Base-by-base conservation (phyloP, 2,888 invertebrate genomes). In the Mesodorylaimus sp. region DNA sequence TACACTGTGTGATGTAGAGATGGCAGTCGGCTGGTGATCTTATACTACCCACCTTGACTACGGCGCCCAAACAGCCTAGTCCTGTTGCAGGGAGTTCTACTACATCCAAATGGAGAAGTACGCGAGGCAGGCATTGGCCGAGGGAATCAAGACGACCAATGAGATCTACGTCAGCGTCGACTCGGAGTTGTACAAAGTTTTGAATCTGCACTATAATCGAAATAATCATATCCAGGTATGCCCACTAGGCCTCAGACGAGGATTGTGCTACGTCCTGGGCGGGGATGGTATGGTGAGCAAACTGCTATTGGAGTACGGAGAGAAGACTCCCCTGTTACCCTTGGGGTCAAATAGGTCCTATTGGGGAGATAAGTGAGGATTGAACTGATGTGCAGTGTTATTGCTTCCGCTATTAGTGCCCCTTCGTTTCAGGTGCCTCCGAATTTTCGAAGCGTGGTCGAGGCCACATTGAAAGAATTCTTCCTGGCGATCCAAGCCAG, bases 31-130 rank as follows among this genome's bases (percentile, higher is more conserved):
- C n/a, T n/a, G n/a, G n/a, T n/a, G n/a, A n/a, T n/a, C n/a, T n/a
- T n/a, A n/a, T n/a, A n/a, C n/a, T n/a, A n/a, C n/a, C n/a, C n/a
- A n/a, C n/a, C n/a, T n/a, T n/a, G n/a, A n/a, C n/a, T n/a, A n/a
- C n/a, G n/a, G n/a, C n/a, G n/a, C n/a, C n/a, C n/a, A n/a, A n/a
- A n/a, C n/a, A n/a, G n/a, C 7, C 21, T 2, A n/a, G 5, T 47
- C 16, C 54, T 28, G 43, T 67, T 67, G 27, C 64, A 99, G 97
- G 74, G 97, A 97, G 76, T 97, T 99, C 77, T 97, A 89, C 78
- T 97, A 99, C 75, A 97, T 97, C 69, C 97, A 99, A 75, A 99
- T 97, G 95, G 97, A 99, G 76, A 99, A 99, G 73, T 97, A 91
- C 73, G 95, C 95, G 55, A 78, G 95, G 61, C 93, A 95, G 72